Evolutionary conservation across 1,140 invertebrate species (phyloP), one percentile per base, ranked within the genome.

Genomic region (Hycleus phaleratus): DNA sequence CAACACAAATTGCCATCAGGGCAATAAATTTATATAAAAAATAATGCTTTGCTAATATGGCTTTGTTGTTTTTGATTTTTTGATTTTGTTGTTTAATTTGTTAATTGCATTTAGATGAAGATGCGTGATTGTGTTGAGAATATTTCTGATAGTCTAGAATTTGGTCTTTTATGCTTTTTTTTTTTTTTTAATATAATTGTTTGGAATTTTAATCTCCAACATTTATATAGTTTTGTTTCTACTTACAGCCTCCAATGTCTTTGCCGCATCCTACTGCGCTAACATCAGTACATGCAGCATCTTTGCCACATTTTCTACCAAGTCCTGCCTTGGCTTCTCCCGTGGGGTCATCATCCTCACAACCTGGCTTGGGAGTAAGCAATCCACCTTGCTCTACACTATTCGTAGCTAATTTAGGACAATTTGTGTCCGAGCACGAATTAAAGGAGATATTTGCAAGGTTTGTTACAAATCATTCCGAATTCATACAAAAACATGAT

Each of bases 381-480:
- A 84, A 86, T 73, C 84, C 89, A 62, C 93, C 94, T 46, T 98
- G 95, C 80, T 97, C 94, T 52, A 98, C 95, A 56, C 85, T 98
- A 45, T 98, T 97, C 79, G 94, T 98, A 66, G 94, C 94, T 67
- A 97, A 97, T 77, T 82, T 98, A 64, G 93, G 94, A 45, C 91
- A 92, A 74, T 95, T 95, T 73, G 91, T 95, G 65, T 94, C 92
- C 51, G 95, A 98, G 75, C 93, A 97, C 72, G 95, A 97, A 77
- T 84, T 98, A 59, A 97, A 97, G 79, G 93, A 97, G 76, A 89
- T 98, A 71, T 98, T 97, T 80, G 91, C 87, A 84, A 95, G 92
- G 94, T 97, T 78, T 81, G 80, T 78, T 52, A 10, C 18, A 12
- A 56, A 32, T 43, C 48, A 40, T 18, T n/a, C 26, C 11, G 3